Percentiles rank a stretch among this genome's conserved stretches.
phyloP scores from a whole-genome alignment of 2,797 vertebrate species.

The Lepilemur ruficaudatus region DNA sequence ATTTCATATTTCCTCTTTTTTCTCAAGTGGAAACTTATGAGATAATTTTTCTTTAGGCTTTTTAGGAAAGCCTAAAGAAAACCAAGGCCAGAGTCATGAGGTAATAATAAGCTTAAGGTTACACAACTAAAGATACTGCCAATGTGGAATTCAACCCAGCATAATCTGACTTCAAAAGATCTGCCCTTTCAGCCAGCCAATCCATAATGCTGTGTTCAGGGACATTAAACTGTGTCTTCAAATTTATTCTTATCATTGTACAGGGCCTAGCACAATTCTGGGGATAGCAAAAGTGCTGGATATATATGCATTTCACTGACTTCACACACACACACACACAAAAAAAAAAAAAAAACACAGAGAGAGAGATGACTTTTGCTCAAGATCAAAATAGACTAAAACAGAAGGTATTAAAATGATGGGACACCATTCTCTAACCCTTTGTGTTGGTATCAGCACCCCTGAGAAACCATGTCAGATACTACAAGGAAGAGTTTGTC shows the following conservation, averaged over 20 bases:
- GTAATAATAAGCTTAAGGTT: background rate
- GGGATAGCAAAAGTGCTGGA: background rate
- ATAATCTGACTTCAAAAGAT: background rate
- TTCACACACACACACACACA: no score
- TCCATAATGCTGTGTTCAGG: background rate
- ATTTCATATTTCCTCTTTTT: background rate
- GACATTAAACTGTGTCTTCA: background rate
- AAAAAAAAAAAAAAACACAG: background rate
- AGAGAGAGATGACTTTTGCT: background rate
- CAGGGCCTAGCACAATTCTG: background rate
- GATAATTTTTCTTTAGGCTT: background rate
- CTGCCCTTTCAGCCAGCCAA: background rate
- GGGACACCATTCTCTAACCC: background rate
- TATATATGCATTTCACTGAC: background rate
- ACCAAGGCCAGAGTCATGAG: background rate
- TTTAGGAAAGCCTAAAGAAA: background rate
- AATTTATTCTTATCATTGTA: background rate
- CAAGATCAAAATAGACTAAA: background rate
- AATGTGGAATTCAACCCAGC: background rate
- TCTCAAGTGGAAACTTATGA: background rate
- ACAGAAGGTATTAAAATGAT: background rate
- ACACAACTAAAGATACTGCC: background rate
- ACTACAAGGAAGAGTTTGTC: background rate
- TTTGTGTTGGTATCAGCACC: fast-evolving
- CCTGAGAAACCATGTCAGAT: background rate